Evolutionary conservation across 2,888 invertebrate species (phyloP).

Genomic region (Neria commutata): DNA sequence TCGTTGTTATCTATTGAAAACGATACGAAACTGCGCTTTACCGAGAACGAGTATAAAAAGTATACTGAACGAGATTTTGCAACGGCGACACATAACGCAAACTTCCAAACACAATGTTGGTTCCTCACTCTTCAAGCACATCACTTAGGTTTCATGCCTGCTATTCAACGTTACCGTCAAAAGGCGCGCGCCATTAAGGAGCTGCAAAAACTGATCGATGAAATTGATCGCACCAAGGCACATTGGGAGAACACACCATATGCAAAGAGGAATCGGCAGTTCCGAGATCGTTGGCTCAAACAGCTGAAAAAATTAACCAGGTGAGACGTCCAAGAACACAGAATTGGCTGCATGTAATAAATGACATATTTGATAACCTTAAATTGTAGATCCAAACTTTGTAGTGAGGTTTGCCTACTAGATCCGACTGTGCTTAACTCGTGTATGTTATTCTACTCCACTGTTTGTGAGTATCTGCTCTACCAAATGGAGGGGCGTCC

Average conservation of each 20-base stretch:
- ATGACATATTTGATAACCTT: slow-evolving; percentile 5
- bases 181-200: slow-evolving; percentile 74
- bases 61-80: slow-evolving; percentile 47
- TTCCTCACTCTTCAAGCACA: slow-evolving; percentile 94
- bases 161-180: slow-evolving; percentile 82
- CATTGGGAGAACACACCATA: slow-evolving; percentile 81
- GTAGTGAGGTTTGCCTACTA: slow-evolving; percentile 87
- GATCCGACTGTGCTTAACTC: slow-evolving; percentile 83
- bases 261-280: slow-evolving; percentile 79
- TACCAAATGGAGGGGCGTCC: slow-evolving; percentile 68
- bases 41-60: slow-evolving; percentile 75
- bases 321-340: too few species aligned
- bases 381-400: slow-evolving; percentile 77
- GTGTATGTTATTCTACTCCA: slow-evolving; percentile 85
- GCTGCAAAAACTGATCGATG: slow-evolving; percentile 85
- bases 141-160: slow-evolving; percentile 88
- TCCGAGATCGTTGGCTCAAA: slow-evolving; percentile 85
- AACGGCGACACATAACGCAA: slow-evolving; percentile 69
- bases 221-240: slow-evolving; percentile 79
- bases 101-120: slow-evolving; percentile 97
- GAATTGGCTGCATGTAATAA: not conserved
- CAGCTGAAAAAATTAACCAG: slow-evolving; percentile 79
- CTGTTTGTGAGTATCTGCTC: slow-evolving; percentile 80
- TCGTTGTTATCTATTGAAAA: slow-evolving; percentile 75
- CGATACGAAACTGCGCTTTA: slow-evolving; percentile 83